These are phyloP conservation scores for Mellivora capensis DNA, from an alignment of 2,113 vertebrate species.

Conservation along the genomic window DNA sequence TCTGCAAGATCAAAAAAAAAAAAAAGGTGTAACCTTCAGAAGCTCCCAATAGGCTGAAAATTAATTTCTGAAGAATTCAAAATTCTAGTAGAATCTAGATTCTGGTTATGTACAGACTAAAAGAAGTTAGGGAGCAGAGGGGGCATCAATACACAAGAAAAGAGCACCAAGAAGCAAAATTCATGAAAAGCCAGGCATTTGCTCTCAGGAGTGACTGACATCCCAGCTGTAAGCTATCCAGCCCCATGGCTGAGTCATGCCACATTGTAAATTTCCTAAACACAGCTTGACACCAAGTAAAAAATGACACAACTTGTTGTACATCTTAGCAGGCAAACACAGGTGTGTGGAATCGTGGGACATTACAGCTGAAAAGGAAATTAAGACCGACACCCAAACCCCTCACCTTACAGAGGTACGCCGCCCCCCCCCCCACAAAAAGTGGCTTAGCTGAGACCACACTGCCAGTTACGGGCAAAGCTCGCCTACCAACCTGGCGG, in stretches of 20 bases:
- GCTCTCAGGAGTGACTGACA: not conserved
- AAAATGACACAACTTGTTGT: not conserved
- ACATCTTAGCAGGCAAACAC: not conserved
- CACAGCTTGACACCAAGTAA: not conserved
- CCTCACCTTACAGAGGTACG: not conserved
- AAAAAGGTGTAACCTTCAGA: not conserved
- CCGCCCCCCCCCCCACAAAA: not conserved
- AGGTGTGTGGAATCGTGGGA: not conserved
- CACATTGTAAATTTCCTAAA: not conserved
- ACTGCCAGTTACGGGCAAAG: not conserved
- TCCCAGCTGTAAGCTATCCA: not conserved
- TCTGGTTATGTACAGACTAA: not conserved
- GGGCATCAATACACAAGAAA: not conserved
- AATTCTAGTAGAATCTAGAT: not conserved
- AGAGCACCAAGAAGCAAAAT: not conserved
- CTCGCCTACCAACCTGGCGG: rapidly evolving
- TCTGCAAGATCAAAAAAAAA: not conserved
- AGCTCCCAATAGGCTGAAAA: not conserved
- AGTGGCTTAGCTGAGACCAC: not conserved
- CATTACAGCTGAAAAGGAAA: not conserved
- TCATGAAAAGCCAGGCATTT: not conserved
- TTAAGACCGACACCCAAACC: no score
- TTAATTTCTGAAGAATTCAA: constrained; percentile 7
- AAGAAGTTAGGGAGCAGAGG: not conserved
- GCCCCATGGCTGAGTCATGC: not conserved